Base-by-base conservation (phyloP, 2,797 vertebrate genomes). In the Limnodromus scolopaceus region DNA sequence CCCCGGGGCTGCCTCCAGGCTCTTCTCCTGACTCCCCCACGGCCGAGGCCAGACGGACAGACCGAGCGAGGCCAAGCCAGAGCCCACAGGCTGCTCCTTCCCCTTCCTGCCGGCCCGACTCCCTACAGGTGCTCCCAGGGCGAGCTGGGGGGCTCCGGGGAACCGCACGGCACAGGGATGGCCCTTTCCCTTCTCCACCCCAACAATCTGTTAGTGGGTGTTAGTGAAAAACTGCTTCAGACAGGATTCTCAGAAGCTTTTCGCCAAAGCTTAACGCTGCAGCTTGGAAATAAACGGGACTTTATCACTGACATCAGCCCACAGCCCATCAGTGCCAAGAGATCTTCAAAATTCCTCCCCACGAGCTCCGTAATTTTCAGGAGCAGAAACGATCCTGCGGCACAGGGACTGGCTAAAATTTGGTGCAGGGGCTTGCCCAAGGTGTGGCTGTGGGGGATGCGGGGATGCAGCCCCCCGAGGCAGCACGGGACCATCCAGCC, bases 351-450 rank as follows among this genome's bases (percentile, higher is more conserved):
- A 70, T 16, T 7, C 28, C 43, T 51, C 48, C 60, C 34, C 22
- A 1, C 6, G 23, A 69, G n/a, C 70, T 58, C 45, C 2, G 13
- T 22, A 8, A 25, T 18, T 28, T 39, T 27, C 51, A 46, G 51
- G 10, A n/a, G 20, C 13, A 13, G 45, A 34, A 71, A 60, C 0
- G 9, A 39, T n/a, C 39, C 57, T 39, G 30, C 22, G 6, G 13
- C 82, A 22, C 32, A n/a, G 22, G 17, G 39, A 13, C 20, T 1
- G 1, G 19, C 16, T 1, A 2, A 25, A 61, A 19, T 14, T 18
- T 24, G 28, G 68, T 23, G n/a, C 48, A 46, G 18, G 18, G 14
- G 13, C 32, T 61, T 43, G 27, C 54, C 24, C 25, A 20, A 13
- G 41, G 41, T 18, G 32, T 6, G 36, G 36, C 24, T 15, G 24